These are phyloP conservation scores for Sinocyclocheilus grahami DNA, from an alignment of 2,113 vertebrate genomes.

Conservation along the genomic window DNA sequence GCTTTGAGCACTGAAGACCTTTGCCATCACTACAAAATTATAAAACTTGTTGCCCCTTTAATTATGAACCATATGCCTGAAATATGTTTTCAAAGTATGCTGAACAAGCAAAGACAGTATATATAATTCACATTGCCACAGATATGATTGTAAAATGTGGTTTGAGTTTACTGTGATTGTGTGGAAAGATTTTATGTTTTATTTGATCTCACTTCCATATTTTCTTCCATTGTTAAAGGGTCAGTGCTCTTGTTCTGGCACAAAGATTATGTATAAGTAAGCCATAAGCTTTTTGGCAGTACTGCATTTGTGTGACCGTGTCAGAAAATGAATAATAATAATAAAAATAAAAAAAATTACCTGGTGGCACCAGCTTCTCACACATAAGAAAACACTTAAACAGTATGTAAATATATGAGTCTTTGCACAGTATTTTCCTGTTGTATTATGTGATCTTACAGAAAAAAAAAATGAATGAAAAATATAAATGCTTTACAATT, in stretches of 20 bases:
- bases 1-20: not conserved
- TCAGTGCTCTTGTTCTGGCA: constrained; percentile 58
- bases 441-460: constrained; percentile 75
- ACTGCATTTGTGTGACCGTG: constrained; percentile 54
- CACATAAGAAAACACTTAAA: constrained; percentile 53
- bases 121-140: not conserved
- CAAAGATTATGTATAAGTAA: constrained; percentile 37
- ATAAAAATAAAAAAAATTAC: not conserved
- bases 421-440: constrained; percentile 79
- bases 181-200: constrained; percentile 8
- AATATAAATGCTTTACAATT: constrained; percentile 79
- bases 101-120: not conserved
- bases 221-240: not conserved
- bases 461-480: constrained; percentile 59
- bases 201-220: constrained; percentile 7
- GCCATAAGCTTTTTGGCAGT: constrained; percentile 64
- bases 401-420: constrained; percentile 74
- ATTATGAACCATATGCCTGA: not conserved
- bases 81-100: not conserved
- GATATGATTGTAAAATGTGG: constrained; percentile 18
- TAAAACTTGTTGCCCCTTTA: not conserved
- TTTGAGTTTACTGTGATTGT: constrained; percentile 10
- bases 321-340: constrained; percentile 51
- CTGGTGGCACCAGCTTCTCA: constrained; percentile 69
- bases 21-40: not conserved